Evolutionary conservation across 2,888 invertebrate genomes (phyloP), one percentile per base, ranked within the genome.

Genomic region (Drosophila recens): DNA sequence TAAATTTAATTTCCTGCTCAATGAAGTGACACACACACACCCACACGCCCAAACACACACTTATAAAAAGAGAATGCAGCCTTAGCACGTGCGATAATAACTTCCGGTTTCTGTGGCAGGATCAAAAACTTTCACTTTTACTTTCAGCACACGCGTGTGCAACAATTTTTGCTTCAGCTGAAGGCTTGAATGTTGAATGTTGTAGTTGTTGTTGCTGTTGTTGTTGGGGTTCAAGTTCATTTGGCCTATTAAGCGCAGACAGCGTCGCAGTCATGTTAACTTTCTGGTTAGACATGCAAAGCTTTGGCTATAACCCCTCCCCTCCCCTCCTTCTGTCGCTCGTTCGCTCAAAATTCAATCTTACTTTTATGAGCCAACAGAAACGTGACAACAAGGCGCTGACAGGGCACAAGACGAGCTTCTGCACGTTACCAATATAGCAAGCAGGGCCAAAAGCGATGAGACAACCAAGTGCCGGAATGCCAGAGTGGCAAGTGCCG

Each of bases 321-420:
- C 20, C 30, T 30, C 8, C 27, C 8, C 30, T 11, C 9, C 27
- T 11, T 27, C 42, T 30, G 66, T 65, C 59, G 78, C 66, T 51
- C 68, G 62, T 67, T 80, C 80, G 80, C 66, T 87, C 82, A 87
- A 87, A 87, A 89, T 80, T 89, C 87, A 87, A 87, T 89, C 83
- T 87, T 69, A 77, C 80, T 87, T 89, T 87, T 87, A 87, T 82
- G 87, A 86, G 84, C 58, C 82, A 82, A 73, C 67, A 69, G 82
- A 82, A 87, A 82, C 86, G 86, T 89, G 86, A 83, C 87, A 84
- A 79, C 83, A 79, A 75, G 82, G 48, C 83, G 78, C 69, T 83
- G 81, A 88, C 85, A 67, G 64, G 64, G 61, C 40, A 54, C 46
- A 61, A 56, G 59, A 67, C 67, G 58, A 72, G 54, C 67, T 67